These are phyloP conservation scores for Abrostola triplasia DNA, from an alignment of 2,888 invertebrate genomes.

Conservation along the genomic window DNA sequence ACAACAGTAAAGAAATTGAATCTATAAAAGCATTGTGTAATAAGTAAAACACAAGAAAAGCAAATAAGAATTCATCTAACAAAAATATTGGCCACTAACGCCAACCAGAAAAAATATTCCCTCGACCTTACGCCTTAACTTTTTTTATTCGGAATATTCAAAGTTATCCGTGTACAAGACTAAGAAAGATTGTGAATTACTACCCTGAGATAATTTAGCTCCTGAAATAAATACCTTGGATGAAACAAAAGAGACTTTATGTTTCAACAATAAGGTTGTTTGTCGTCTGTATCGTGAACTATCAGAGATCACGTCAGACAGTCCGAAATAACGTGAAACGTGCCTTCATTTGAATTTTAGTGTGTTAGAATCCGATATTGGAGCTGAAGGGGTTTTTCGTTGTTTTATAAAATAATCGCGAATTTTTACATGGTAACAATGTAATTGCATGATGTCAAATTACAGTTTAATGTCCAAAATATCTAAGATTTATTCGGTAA, in stretches of 20 bases:
- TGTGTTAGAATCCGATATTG: constrained; percentile 56
- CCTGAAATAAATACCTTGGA: constrained; percentile 45
- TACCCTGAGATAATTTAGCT: constrained; percentile 60
- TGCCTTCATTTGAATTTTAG: constrained; percentile 63
- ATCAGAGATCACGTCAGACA: constrained; percentile 47
- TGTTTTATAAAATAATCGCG: constrained; percentile 33
- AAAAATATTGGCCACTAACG: constrained; percentile 32
- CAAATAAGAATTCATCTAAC: constrained; percentile 19
- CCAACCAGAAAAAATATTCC: constrained; percentile 31
- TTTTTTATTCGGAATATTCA: constrained; percentile 58
- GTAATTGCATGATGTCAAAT: not conserved
- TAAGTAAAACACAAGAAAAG: constrained; percentile 1
- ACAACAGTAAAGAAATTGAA: constrained; percentile 20
- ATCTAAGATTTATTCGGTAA: no score
- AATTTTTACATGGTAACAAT: constrained; percentile 19
- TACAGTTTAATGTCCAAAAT: no score
- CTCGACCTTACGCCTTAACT: constrained; percentile 31
- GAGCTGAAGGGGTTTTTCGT: constrained; percentile 31
- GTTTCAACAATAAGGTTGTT: constrained; percentile 10
- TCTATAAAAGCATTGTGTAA: not conserved
- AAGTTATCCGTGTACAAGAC: constrained; percentile 53
- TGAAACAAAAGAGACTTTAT: constrained; percentile 33
- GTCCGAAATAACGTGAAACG: constrained; percentile 59
- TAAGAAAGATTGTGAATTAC: constrained; percentile 63
- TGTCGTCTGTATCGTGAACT: constrained; percentile 17